Base-by-base conservation (phyloP, 2,797 vertebrate species). In the Novumbra hubbsi region DNA sequence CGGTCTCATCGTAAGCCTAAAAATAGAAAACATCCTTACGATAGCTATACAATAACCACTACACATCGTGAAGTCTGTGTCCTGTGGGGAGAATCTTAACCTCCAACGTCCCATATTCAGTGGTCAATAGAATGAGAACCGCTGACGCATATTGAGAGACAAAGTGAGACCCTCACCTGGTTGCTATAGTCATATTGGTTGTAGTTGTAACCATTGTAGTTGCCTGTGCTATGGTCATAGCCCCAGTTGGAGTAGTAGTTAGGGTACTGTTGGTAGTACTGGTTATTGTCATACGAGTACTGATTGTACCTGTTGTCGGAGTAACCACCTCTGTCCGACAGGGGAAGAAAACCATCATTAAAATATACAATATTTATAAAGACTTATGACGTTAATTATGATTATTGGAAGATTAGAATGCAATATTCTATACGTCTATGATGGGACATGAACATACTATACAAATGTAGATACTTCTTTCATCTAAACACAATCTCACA, bases 221-320 rank as follows among this genome's bases (percentile, higher is more conserved):
- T 94, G 72, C 90, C 93, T 0, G 91, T 92, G 85, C 94, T 94
- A 88, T 95, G 94, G 87, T 95, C 93, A 1, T 95, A 95, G 70
- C 93, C 95, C 94, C 95, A 95, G 63, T 92, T 92, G 15, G 94
- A 92, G 0, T 94, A 94, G 88, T 95, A 95, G 85, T 84, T 92
- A 83, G 93, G 89, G 80, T 93, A 94, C 60, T 94, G 93, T 73
- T 95, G 94, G 67, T 84, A 84, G 87, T 94, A 94, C 68, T 93
- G 93, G 85, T 91, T 93, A 62, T 94, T 72, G 67, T 75, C 73
- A 71, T 93, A 94, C 81, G 81, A 89, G 82, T 94, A 94, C 79
- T 95, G 93, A 80, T 83, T 92, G 57, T 92, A 93, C 8, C 67
- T 73, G 76, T 73, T 74, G 73, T 81, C 80, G 28, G 48, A 32